phyloP scores from a whole-genome alignment of 2,113 vertebrate genomes.

The Nibea albiflora region DNA sequence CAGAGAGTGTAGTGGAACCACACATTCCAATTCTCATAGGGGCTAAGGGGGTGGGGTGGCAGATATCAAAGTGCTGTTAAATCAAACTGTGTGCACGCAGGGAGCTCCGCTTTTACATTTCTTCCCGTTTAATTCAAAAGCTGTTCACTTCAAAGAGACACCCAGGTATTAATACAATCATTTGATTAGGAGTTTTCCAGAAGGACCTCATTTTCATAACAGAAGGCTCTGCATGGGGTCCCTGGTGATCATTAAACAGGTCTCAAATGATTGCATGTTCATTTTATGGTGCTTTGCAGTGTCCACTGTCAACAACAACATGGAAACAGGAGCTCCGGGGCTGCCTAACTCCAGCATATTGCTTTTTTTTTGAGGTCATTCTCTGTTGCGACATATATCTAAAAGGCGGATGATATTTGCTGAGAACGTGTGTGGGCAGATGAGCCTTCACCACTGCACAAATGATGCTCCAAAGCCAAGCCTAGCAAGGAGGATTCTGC shows the following conservation, averaged over 20 bases:
- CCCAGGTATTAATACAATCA: conserved; percentile 38
- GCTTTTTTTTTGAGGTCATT: neutral
- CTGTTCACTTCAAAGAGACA: conserved; percentile 52
- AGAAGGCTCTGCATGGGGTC: conserved; percentile 9
- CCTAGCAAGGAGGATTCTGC: conserved; percentile 29
- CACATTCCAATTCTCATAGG: conserved; percentile 20
- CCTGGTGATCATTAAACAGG: conserved; percentile 12
- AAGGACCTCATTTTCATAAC: conserved; percentile 34
- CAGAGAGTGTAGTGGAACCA: conserved; percentile 24
- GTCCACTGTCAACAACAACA: neutral
- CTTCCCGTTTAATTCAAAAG: conserved; percentile 37
- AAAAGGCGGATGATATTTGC: conserved; percentile 28
- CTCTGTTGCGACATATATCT: conserved; percentile 16
- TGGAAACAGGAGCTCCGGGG: neutral
- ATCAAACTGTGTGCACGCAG: conserved; percentile 28
- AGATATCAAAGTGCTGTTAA: conserved; percentile 50
- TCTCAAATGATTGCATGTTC: conserved; percentile 5
- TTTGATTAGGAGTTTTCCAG: conserved; percentile 45
- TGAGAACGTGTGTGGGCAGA: conserved; percentile 43
- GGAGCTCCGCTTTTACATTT: conserved; percentile 18
- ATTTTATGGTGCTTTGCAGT: neutral
- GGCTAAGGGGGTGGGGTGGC: neutral
- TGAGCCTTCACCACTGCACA: conserved; percentile 36
- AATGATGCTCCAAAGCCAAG: conserved; percentile 36
- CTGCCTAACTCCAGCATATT: neutral